These are phyloP conservation scores for Prosopocoilus inquinatus DNA, from an alignment of 2,888 invertebrate species.

Conservation along the genomic window DNA sequence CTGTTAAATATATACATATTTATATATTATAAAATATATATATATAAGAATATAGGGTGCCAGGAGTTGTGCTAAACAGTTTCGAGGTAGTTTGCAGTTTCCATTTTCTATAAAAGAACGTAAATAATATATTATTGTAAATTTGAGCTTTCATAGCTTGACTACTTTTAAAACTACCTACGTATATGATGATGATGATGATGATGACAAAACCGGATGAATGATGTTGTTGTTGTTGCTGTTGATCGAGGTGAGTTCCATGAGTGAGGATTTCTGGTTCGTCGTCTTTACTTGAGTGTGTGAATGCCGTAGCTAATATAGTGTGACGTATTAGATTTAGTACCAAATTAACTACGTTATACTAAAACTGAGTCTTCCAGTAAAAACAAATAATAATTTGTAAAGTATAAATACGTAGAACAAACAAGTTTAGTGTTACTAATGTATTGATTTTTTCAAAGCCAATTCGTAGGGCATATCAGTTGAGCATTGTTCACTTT, in stretches of 20 bases:
- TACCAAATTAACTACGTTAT: conserved; percentile 33
- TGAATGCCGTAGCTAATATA: conserved; percentile 36
- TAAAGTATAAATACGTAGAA: conserved; percentile 41
- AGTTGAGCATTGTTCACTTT: conserved; percentile 43
- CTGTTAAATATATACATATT: no score
- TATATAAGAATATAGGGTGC: no score
- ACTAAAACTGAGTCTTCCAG: conserved; percentile 53
- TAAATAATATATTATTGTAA: no score
- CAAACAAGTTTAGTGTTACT: conserved; percentile 31
- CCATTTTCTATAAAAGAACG: no score
- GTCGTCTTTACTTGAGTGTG: conserved; percentile 13
- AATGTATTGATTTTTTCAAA: conserved; percentile 28
- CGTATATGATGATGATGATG: no score
- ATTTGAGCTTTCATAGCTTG: no score
- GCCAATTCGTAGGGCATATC: conserved; percentile 6
- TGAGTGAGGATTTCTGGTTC: not conserved
- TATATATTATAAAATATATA: no score
- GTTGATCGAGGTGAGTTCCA: no score
- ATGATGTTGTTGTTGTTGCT: conserved; percentile 4
- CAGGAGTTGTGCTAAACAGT: no score
- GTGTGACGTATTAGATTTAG: conserved; percentile 39
- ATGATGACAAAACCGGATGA: conserved; percentile 1
- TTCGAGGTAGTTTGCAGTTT: no score
- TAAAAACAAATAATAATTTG: conserved; percentile 54
- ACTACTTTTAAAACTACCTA: no score